Evolutionary conservation across 2,797 vertebrate species (phyloP).

Genomic region (Typhlichthys eigenmanni): DNA sequence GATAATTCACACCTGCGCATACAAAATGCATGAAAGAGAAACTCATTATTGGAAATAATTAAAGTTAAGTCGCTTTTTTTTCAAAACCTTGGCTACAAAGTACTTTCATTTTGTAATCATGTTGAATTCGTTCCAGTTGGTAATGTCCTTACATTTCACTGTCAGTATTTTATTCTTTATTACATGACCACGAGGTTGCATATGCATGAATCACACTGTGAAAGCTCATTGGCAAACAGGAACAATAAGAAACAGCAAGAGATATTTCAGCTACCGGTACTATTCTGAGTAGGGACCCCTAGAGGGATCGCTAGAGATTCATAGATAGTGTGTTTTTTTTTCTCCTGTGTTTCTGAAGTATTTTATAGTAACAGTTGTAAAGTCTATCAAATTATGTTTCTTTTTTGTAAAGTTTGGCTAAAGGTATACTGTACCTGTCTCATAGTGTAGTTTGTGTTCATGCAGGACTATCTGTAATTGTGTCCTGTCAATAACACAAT

Average conservation of each 20-base stretch:
- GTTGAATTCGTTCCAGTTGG: constrained; percentile 23
- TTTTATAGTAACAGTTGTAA: no score
- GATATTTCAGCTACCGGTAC: no score
- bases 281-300: no score
- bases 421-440: no score
- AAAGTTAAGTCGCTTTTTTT: background rate
- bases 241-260: constrained; percentile 11
- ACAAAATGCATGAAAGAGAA: constrained; percentile 7
- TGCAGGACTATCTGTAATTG: no score
- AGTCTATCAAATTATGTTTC: no score
- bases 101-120: constrained; percentile 43
- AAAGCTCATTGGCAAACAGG: constrained; percentile 26
- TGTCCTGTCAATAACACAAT: no score
- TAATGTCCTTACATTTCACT: constrained; percentile 23
- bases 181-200: constrained; percentile 23
- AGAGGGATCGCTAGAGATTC: no score
- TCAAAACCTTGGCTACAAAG: constrained; percentile 3
- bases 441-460: no score
- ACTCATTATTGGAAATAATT: constrained; percentile 1
- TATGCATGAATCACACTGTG: constrained; percentile 43
- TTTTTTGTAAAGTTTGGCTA: no score
- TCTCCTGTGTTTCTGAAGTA: no score
- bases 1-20: background rate
- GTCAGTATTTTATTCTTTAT: constrained; percentile 13
- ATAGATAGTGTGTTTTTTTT: no score